phyloP scores from a whole-genome alignment of 2,888 invertebrate species.

The Melitaea athalia region DNA sequence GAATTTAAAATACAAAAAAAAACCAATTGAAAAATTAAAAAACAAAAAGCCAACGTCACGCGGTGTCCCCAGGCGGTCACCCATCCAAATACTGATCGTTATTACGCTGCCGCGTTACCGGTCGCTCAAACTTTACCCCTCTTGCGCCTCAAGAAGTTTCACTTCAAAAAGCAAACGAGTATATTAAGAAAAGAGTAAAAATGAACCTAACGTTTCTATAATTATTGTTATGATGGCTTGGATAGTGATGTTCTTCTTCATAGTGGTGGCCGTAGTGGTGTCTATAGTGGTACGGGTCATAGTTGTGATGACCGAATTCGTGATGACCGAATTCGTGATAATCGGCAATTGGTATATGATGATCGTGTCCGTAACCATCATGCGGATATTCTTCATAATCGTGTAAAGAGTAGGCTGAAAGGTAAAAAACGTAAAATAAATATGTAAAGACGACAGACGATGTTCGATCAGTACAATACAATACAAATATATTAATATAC shows the following conservation, averaged over 20 bases:
- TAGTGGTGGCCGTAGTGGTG: conserved; percentile 38
- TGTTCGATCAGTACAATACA: too few relatives aligned
- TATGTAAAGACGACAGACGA: too few relatives aligned
- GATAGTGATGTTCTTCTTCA: conserved; percentile 42
- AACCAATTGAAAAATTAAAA: too few relatives aligned
- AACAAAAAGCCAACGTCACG: too few relatives aligned
- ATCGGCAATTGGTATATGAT: conserved; percentile 48
- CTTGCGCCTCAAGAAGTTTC: too few relatives aligned
- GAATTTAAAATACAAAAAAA: background rate
- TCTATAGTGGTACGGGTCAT: conserved; percentile 43
- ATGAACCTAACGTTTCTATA: conserved; percentile 61
- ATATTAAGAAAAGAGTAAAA: too few relatives aligned
- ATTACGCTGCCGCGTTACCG: too few relatives aligned
- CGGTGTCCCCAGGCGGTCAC: too few relatives aligned
- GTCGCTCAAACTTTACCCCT: too few relatives aligned
- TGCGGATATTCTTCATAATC: conserved; percentile 67
- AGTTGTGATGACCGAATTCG: conserved; percentile 42
- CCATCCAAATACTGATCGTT: too few relatives aligned
- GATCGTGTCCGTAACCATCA: conserved; percentile 58
- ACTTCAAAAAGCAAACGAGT: too few relatives aligned
- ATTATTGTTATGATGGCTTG: conserved; percentile 58
- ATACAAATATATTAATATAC: too few relatives aligned
- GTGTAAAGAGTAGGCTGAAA: conserved; percentile 59
- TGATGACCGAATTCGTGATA: conserved; percentile 43
- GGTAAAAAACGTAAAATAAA: conserved; percentile 1